Evolutionary conservation across 1,140 invertebrate genomes (phyloP), one percentile per base, ranked within the genome.

Genomic region (Whitmania pigra): DNA sequence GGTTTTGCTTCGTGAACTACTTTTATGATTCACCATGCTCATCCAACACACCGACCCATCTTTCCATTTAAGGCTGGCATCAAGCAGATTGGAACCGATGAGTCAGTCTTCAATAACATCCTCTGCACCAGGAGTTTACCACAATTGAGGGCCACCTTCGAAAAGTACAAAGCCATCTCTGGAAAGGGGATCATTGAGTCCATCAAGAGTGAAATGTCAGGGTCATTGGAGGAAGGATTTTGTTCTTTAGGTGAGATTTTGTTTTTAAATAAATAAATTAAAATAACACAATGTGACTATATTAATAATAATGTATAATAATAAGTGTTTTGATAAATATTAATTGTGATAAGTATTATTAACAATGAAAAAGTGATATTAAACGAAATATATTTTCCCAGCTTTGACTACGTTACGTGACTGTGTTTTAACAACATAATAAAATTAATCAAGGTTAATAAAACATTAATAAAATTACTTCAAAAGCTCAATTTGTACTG

Each of bases 81-180:
- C 43, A 77, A 76, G 72, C 87, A 87, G 79, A 82, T 87, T 73
- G 89, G 89, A 31, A 89, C 88, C 17, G 87, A 88, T 74, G 88
- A 89, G 80, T 86, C 87, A 75, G 84, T 86, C 6, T 89, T 90
- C 77, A 88, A 88, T 75, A 84, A 85, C 73, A 86, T 89, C 72
- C 80, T 90, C 72, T 86, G 86, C 2, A 86, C 87, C 76, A 84
- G 87, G 75, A 89, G 87, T 77, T 88, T 87, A 76, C 83, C 83
- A 2, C 88, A 90, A 76, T 79, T 90, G 73, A 82, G 83, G 29
- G 78, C 86, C 11, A 85, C 88, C n/a, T 89, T 89, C 77, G 86
- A 88, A 69, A 86, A 86, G 76, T 90, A 89, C 81, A 54, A 76
- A 66, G 71, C 67, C 7, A 73, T 79, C 53, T 73, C 74, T 49